phyloP scores from a whole-genome alignment of 2,113 vertebrate genomes.

The Nycticryphes semicollaris region DNA sequence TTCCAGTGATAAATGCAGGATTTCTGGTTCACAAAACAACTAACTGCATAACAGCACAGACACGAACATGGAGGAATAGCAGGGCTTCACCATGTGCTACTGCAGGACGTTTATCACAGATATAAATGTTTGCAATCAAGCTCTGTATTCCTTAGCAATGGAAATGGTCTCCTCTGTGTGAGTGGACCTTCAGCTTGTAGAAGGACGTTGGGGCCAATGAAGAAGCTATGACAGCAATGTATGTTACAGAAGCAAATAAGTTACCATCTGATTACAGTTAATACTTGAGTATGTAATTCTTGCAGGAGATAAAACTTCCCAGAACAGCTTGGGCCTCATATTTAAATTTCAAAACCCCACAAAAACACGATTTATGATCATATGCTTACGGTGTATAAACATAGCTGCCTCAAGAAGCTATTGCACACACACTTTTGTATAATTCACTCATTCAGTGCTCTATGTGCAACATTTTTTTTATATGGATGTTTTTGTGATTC shows the following conservation, averaged over 20 bases:
- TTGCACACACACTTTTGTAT: background rate
- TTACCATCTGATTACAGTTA: background rate
- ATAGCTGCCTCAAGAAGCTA: background rate
- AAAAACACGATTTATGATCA: background rate
- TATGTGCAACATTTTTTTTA: background rate
- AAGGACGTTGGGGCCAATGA: background rate
- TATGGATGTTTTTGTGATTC: background rate
- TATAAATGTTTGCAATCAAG: background rate
- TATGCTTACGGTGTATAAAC: background rate
- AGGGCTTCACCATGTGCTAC: background rate
- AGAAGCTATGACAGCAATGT: background rate
- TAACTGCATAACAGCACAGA: background rate
- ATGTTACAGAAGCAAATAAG: background rate
- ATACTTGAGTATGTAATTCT: background rate
- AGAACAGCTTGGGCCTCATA: background rate
- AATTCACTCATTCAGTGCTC: background rate
- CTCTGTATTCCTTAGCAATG: background rate
- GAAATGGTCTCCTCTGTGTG: rapidly evolving
- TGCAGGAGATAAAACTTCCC: background rate
- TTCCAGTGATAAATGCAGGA: background rate
- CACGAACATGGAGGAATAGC: rapidly evolving
- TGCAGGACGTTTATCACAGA: background rate
- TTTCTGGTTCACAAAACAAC: background rate
- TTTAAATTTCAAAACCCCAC: background rate
- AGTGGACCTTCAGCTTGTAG: background rate